Percentiles rank a stretch among this genome's conserved stretches.
Conservation (phyloP, 2,888 invertebrate genomes). For the Melanostoma scalare region DNA sequence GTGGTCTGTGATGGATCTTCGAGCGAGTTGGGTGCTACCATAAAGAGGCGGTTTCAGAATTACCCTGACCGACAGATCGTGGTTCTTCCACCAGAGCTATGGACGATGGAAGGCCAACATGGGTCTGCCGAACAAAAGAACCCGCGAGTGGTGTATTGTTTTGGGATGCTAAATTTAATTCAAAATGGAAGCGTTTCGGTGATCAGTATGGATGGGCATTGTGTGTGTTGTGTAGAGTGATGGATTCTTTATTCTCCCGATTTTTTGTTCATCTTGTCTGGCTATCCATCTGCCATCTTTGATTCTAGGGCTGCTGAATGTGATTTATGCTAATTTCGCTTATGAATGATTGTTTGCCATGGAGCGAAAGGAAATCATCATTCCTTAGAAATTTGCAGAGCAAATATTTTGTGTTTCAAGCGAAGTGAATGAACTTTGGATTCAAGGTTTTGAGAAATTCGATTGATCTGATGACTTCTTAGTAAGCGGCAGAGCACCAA, state of each 20-base stretch:
- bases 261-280: constrained; percentile 14
- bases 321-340: constrained; percentile 71
- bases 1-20: constrained; percentile 53
- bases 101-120: constrained; percentile 14
- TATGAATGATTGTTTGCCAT: constrained; percentile 53
- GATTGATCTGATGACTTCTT: no score
- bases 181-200: constrained; percentile 71
- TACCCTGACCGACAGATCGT: constrained; percentile 66
- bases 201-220: constrained; percentile 62
- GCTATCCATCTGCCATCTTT: constrained; percentile 68
- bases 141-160: constrained; percentile 67
- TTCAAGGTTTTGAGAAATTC: no score
- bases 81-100: constrained; percentile 35
- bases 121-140: constrained; percentile 42
- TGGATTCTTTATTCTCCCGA: no score
- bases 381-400: constrained; percentile 40
- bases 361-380: constrained; percentile 18
- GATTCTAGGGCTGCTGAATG: constrained; percentile 42
- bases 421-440: not conserved
- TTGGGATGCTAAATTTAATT: constrained; percentile 46
- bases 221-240: not conserved
- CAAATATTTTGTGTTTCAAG: not conserved
- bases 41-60: constrained; percentile 70
- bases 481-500: no score
- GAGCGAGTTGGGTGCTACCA: constrained; percentile 61